Conservation (phyloP, 2,888 invertebrate species). For the Taenaris catops region DNA sequence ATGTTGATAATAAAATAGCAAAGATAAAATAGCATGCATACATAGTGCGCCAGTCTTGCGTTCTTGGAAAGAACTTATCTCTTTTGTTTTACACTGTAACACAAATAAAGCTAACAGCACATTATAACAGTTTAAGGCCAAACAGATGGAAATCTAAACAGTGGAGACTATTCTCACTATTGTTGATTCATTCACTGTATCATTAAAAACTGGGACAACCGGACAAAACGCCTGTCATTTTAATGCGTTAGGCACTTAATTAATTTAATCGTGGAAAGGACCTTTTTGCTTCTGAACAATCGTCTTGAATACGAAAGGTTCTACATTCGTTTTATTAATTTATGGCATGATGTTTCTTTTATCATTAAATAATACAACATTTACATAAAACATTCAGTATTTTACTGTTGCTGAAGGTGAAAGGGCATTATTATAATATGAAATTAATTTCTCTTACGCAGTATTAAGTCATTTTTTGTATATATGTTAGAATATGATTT, state of each 20-base stretch:
- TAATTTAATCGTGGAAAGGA: conserved; percentile 1
- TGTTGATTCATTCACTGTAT: conserved; percentile 48
- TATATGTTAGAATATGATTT: too few species aligned
- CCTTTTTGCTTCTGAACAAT: too few species aligned
- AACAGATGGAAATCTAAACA: conserved; percentile 52
- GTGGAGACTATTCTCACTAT: conserved; percentile 48
- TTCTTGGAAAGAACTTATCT: conserved; percentile 35
- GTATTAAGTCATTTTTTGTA: too few species aligned
- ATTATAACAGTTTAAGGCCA: conserved; percentile 40
- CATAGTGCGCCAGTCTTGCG: conserved; percentile 19
- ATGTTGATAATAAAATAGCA: neutral
- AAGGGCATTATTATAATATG: too few species aligned
- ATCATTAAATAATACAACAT: too few species aligned
- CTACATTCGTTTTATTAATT: too few species aligned
- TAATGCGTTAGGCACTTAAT: conserved; percentile 4
- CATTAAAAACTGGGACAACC: conserved; percentile 36
- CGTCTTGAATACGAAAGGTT: too few species aligned
- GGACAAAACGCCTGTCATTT: conserved; percentile 13
- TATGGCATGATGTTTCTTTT: too few species aligned
- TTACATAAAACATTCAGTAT: too few species aligned
- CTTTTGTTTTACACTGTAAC: conserved; percentile 49
- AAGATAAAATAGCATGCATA: conserved; percentile 6
- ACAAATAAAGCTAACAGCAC: conserved; percentile 52
- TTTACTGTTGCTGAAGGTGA: too few species aligned
- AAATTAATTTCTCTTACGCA: too few species aligned